Conservation (phyloP, 2,888 invertebrate species). For the Drosophila anomelani region DNA sequence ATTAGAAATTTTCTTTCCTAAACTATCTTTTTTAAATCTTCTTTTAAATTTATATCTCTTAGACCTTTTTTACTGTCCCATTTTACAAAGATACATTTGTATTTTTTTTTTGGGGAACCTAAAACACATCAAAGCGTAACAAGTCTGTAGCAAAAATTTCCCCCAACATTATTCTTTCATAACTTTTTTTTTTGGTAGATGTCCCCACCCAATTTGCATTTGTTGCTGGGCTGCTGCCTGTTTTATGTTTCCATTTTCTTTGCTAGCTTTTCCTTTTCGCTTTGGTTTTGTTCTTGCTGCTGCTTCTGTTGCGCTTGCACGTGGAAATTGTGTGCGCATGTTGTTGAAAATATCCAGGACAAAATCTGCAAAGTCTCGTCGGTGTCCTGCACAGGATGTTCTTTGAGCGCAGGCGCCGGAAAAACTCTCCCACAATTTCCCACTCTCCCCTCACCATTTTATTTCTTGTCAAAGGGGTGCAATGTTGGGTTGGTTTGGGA, state of each 20-base stretch:
- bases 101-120: not conserved
- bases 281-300: not conserved
- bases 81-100: not conserved
- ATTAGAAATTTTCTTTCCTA: no score
- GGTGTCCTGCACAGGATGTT: slow-evolving; percentile 51
- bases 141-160: slow-evolving; percentile 2
- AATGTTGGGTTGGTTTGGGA: slow-evolving; percentile 1
- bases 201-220: slow-evolving; percentile 39
- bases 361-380: slow-evolving; percentile 59
- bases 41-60: not conserved
- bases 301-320: slow-evolving; percentile 39
- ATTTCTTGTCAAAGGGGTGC: slow-evolving; percentile 31
- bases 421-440: slow-evolving; percentile 48
- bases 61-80: no score
- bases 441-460: not conserved
- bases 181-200: slow-evolving; percentile 5
- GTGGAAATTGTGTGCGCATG: slow-evolving; percentile 65
- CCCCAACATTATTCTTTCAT: slow-evolving; percentile 22
- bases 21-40: not conserved
- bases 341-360: slow-evolving; percentile 74
- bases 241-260: slow-evolving; percentile 16
- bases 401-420: slow-evolving; percentile 35
- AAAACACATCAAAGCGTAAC: slow-evolving; percentile 15
- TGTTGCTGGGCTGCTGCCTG: slow-evolving; percentile 9
- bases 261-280: slow-evolving; percentile 13